Conservation (phyloP, 2,113 vertebrate genomes). For the Poecile atricapillus region DNA sequence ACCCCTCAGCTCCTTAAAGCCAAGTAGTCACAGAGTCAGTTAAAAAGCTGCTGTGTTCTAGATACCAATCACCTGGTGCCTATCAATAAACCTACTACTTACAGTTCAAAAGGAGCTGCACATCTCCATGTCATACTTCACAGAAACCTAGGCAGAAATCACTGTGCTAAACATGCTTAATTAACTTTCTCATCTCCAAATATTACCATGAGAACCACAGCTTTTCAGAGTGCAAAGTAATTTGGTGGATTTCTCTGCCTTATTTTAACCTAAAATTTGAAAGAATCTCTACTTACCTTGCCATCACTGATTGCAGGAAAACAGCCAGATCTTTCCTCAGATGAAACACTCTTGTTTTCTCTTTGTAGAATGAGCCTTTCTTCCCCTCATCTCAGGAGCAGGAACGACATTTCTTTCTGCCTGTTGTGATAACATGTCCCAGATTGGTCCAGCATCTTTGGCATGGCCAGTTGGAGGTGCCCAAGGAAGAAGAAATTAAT, state of each 20-base stretch:
- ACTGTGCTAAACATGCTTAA: background rate
- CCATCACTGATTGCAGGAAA: background rate
- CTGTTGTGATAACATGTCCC: background rate
- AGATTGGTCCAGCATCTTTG: background rate
- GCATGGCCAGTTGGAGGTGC: background rate
- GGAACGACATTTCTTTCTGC: background rate
- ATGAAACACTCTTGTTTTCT: background rate
- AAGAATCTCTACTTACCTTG: background rate
- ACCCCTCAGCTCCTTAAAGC: background rate
- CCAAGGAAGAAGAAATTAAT: background rate
- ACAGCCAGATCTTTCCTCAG: background rate
- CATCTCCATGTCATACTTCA: accelerated
- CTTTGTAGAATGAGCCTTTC: background rate
- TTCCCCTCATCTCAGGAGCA: background rate
- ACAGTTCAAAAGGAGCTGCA: background rate
- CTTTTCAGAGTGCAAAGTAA: background rate
- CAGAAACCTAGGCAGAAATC: background rate
- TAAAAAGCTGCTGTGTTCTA: background rate
- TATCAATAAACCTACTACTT: background rate
- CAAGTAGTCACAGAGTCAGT: background rate
- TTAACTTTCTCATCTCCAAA: background rate
- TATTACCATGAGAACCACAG: background rate
- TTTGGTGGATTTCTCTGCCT: background rate
- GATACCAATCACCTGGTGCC: background rate
- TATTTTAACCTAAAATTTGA: background rate